Evolutionary conservation across 2,113 vertebrate genomes (phyloP).

Genomic region (Tupaia tana): DNA sequence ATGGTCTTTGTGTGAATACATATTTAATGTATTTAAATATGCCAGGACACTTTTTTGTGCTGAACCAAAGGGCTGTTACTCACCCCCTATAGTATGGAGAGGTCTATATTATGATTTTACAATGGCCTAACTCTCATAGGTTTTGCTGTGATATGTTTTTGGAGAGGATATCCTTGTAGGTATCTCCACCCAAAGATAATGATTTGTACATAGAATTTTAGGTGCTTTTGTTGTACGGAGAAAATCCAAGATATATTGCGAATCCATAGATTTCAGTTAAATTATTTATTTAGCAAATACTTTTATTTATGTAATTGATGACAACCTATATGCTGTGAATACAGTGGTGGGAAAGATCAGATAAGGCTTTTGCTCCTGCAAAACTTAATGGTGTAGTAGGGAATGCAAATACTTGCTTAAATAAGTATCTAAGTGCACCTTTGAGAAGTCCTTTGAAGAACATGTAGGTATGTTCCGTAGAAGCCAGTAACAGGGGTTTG

Average conservation of each 20-base stretch:
- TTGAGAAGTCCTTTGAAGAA: not conserved
- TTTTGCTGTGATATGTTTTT: conserved; percentile 1
- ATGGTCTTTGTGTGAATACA: not conserved
- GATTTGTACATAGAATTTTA: conserved; percentile 10
- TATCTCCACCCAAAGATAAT: not conserved
- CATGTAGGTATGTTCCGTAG: not conserved
- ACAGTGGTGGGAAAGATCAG: not conserved
- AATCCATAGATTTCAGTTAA: not conserved
- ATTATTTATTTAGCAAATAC: not conserved
- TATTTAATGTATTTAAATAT: conserved; percentile 38
- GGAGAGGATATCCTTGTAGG: not conserved
- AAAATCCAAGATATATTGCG: not conserved
- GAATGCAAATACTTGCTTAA: not conserved
- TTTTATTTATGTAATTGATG: not conserved
- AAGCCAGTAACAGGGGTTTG: not conserved
- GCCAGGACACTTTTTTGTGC: not conserved
- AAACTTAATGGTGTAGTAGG: not conserved
- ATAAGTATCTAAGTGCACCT: not conserved
- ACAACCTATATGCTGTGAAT: not conserved
- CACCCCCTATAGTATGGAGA: not conserved
- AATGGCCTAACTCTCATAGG: not conserved
- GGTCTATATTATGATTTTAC: not conserved
- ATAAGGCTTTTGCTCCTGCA: not conserved
- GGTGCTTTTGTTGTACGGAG: not conserved
- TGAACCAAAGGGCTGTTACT: not conserved